These are phyloP conservation scores for Coenonympha arcania DNA, from an alignment of 2,888 invertebrate genomes.

Conservation along the genomic window DNA sequence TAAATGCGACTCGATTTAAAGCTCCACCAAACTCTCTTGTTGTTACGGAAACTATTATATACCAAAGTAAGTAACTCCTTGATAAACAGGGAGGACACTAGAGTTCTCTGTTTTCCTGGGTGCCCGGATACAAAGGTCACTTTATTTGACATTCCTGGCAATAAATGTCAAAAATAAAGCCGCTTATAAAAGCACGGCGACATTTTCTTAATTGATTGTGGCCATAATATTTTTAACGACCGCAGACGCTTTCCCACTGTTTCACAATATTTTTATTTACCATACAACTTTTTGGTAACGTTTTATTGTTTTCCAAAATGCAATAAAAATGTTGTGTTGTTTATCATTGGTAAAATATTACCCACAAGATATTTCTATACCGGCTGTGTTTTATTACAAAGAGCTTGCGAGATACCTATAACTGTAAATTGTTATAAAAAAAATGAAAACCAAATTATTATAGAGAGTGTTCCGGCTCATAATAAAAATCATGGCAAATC, in stretches of 20 bases:
- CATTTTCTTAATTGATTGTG: slow-evolving; percentile 59
- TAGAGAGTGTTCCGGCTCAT: too few species aligned
- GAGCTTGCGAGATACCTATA: too few species aligned
- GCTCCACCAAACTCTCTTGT: too few species aligned
- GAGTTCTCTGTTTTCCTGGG: too few species aligned
- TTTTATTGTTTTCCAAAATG: slow-evolving; percentile 57
- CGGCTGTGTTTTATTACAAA: neutral
- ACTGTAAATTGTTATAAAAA: too few species aligned
- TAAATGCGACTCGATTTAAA: too few species aligned
- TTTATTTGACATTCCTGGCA: slow-evolving; percentile 29
- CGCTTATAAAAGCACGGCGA: slow-evolving; percentile 54
- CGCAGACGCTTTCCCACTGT: slow-evolving; percentile 54
- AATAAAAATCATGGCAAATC: too few species aligned
- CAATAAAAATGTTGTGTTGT: slow-evolving; percentile 42
- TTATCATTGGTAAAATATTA: slow-evolving; percentile 15
- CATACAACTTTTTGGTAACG: slow-evolving; percentile 51
- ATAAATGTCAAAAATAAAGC: slow-evolving; percentile 64
- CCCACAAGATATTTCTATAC: neutral
- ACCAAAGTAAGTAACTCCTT: too few species aligned
- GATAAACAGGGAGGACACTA: neutral
- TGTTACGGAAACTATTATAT: too few species aligned
- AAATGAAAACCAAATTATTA: too few species aligned
- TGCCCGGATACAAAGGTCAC: slow-evolving; percentile 24
- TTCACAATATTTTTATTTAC: slow-evolving; percentile 52
- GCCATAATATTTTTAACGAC: slow-evolving; percentile 63